These are phyloP conservation scores for Mus pahari DNA, from an alignment of 2,113 vertebrate species.

Conservation along the genomic window DNA sequence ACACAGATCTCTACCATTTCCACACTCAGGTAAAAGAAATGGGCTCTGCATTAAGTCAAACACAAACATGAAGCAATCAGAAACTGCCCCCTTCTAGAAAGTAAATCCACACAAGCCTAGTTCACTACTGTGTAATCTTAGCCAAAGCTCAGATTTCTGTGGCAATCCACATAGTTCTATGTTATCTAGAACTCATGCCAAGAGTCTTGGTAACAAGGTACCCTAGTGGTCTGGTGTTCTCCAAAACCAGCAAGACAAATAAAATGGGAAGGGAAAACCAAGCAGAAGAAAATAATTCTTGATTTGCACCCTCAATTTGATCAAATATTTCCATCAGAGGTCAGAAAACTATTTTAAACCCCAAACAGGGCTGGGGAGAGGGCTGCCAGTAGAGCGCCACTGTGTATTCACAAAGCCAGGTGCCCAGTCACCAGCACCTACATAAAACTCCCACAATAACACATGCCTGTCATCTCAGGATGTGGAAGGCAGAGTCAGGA, in stretches of 20 bases:
- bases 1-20: conserved; percentile 31
- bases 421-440: neutral
- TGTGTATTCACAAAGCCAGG: neutral
- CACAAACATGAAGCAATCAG: conserved; percentile 28
- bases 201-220: neutral
- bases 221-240: conserved; percentile 1
- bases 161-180: conserved; percentile 5
- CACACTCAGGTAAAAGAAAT: conserved; percentile 49
- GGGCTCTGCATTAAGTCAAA: conserved; percentile 40
- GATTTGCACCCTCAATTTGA: conserved; percentile 27
- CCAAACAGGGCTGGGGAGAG: neutral
- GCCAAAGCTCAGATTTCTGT: neutral
- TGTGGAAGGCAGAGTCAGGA: neutral
- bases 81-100: conserved; percentile 50
- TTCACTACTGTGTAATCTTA: conserved; percentile 9
- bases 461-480: neutral
- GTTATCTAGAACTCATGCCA: neutral
- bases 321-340: neutral
- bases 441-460: too few species aligned
- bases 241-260: neutral
- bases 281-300: conserved; percentile 47
- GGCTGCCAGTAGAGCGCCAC: neutral
- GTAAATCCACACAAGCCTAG: neutral
- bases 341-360: conserved; percentile 31
- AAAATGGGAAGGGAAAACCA: neutral